Percentiles rank a stretch among this genome's conserved stretches.
Conservation (phyloP, 2,113 vertebrate species). For the Cheirogaleus medius region DNA sequence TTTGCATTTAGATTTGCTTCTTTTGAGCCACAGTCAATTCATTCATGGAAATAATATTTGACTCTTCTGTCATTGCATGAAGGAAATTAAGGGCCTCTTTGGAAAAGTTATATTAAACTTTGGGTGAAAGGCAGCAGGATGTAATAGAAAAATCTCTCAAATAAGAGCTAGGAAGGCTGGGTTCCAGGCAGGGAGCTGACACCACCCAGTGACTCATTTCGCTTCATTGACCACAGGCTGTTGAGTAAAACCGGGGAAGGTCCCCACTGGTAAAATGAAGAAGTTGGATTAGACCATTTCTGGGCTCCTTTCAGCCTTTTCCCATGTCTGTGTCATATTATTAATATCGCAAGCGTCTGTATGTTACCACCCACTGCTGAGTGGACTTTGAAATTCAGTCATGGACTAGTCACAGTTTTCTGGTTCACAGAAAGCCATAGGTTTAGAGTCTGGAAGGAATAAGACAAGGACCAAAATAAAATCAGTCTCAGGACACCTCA, state of each 20-base stretch:
- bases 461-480: neutral
- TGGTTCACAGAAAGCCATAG: neutral
- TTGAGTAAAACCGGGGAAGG: neutral
- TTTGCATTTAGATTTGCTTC: slow-evolving; percentile 34
- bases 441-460: neutral
- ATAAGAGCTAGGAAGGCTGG: no score
- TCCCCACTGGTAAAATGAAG: neutral
- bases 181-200: neutral
- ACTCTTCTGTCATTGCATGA: neutral
- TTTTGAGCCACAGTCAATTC: neutral
- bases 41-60: slow-evolving; percentile 9
- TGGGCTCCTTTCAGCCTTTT: neutral
- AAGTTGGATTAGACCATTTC: neutral
- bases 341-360: neutral
- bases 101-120: slow-evolving; percentile 1
- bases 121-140: neutral
- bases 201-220: neutral
- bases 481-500: neutral
- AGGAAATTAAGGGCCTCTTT: neutral
- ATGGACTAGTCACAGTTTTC: neutral
- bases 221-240: neutral
- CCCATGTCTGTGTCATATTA: neutral
- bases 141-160: neutral
- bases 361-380: neutral
- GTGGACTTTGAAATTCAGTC: neutral